These are phyloP conservation scores for Holacanthella duospinosa DNA, from an alignment of 2,888 invertebrate species.

Conservation along the genomic window DNA sequence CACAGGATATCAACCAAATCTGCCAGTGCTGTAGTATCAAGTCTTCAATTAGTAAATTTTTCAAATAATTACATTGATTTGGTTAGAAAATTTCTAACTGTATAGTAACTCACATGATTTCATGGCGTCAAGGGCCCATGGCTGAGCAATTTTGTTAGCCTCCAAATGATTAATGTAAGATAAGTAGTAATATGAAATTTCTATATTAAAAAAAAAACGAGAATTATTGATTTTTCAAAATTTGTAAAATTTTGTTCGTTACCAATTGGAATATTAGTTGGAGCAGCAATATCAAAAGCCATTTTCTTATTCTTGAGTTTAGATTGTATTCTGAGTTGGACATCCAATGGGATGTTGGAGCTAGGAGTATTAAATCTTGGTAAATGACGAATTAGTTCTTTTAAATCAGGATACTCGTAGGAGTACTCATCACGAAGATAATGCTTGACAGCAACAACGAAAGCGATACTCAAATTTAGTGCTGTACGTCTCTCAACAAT, in stretches of 20 bases:
- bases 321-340: neutral
- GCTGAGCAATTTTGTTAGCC: neutral
- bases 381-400: neutral
- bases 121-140: neutral
- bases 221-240: neutral
- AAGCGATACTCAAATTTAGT: neutral
- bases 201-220: neutral
- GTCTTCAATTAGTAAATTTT: no score
- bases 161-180: conserved; percentile 7
- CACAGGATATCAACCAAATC: conserved; percentile 28
- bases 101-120: neutral
- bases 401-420: conserved; percentile 6
- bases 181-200: conserved; percentile 8
- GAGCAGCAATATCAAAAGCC: conserved; percentile 9
- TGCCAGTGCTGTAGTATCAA: conserved; percentile 20
- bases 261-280: conserved; percentile 11
- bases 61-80: neutral
- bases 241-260: neutral
- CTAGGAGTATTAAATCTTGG: neutral
- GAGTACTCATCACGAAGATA: conserved; percentile 8
- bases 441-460: neutral
- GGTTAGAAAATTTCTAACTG: neutral
- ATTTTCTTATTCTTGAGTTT: neutral
- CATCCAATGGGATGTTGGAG: neutral
- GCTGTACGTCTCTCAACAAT: neutral